Percentiles rank a stretch among this genome's conserved stretches.
phyloP scores from a whole-genome alignment of 2,797 vertebrate species.

The Microctenopoma lineatum region DNA sequence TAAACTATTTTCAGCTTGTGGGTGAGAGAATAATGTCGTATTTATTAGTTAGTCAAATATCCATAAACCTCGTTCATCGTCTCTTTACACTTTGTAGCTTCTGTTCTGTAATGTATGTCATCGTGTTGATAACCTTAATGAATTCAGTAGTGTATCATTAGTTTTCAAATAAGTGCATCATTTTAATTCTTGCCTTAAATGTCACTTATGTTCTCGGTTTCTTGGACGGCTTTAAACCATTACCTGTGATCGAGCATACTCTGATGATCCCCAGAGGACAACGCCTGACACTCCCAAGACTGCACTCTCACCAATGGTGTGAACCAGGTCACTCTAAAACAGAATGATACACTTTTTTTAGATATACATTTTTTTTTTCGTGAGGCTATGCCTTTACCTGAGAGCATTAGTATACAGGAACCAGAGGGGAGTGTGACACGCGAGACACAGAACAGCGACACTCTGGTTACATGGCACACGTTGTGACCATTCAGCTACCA shows the following conservation, averaged over 20 bases:
- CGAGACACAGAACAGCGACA: no score
- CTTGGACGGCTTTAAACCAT: not conserved
- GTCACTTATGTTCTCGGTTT: not conserved
- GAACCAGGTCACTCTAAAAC: conserved; percentile 87
- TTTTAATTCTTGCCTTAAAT: no score
- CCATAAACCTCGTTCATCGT: not conserved
- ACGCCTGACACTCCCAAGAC: conserved; percentile 88
- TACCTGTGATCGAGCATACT: conserved; percentile 83
- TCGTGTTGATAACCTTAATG: no score
- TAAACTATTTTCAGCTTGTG: no score
- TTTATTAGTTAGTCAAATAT: not conserved
- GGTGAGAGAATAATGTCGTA: not conserved
- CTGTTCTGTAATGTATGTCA: not conserved
- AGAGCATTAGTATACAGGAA: no score
- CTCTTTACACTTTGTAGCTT: not conserved
- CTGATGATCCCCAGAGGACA: conserved; percentile 90
- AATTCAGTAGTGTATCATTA: not conserved
- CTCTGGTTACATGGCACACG: no score
- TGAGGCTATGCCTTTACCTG: no score
- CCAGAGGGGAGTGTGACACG: no score
- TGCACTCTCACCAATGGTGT: conserved; percentile 90
- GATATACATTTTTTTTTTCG: no score
- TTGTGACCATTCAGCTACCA: no score
- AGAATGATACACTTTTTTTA: not conserved
- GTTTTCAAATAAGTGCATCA: no score